A percentile compares a stretch with the other conserved stretches of the same genome.
Evolutionary conservation across 2,113 vertebrate genomes (phyloP).

Genomic region (Hystrix cristata): DNA sequence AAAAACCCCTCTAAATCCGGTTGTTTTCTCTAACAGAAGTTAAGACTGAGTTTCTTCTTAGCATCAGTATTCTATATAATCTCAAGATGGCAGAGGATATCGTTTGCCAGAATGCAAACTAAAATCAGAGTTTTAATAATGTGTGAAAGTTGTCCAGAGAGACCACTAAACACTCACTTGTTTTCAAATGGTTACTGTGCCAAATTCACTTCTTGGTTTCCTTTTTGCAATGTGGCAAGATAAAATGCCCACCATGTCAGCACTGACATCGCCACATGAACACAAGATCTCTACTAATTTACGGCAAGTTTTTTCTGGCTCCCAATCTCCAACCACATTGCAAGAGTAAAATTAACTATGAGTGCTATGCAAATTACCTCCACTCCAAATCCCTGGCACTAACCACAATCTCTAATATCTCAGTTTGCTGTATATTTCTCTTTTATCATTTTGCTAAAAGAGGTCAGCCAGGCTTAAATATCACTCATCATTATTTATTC

Average conservation of each 20-base stretch:
- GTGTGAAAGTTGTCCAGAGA: neutral
- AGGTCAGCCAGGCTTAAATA: neutral
- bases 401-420: neutral
- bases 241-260: neutral
- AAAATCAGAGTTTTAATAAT: slow-evolving; percentile 6
- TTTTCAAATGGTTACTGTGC: neutral
- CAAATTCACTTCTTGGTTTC: neutral
- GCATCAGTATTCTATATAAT: neutral
- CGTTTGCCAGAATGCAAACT: neutral
- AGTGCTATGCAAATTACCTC: neutral
- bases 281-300: neutral
- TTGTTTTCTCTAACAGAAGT: neutral
- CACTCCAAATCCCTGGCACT: neutral
- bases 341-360: neutral
- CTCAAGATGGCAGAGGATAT: neutral
- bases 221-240: neutral
- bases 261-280: neutral
- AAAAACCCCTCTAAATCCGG: neutral
- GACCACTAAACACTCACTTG: neutral
- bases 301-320: neutral
- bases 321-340: neutral
- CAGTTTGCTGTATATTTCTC: neutral
- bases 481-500: neutral
- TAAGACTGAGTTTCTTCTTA: slow-evolving; percentile 20
- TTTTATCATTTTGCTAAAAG: slow-evolving; percentile 26